These are phyloP conservation scores for Caprella mutica DNA, from an alignment of 2,888 invertebrate species.

Conservation along the genomic window DNA sequence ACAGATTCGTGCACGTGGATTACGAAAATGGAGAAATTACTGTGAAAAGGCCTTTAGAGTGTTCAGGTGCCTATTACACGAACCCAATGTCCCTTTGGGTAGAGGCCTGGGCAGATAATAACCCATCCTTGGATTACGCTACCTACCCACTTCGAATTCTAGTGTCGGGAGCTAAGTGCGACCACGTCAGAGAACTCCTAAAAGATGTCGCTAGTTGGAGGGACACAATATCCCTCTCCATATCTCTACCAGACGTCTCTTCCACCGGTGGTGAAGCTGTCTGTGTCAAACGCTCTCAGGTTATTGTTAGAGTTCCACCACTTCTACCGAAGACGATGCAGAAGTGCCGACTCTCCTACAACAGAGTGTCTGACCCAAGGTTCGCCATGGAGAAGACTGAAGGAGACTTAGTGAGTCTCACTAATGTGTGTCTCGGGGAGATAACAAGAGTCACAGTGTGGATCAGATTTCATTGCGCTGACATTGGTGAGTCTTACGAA, in stretches of 20 bases:
- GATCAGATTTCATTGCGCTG: conserved; percentile 16
- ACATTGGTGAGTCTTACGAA: conserved; percentile 18
- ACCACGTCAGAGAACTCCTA: conserved; percentile 15
- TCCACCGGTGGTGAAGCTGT: conserved; percentile 39
- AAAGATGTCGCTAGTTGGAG: conserved; percentile 25
- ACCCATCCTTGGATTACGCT: conserved; percentile 57
- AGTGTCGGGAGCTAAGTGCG: conserved; percentile 42
- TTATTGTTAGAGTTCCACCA: conserved; percentile 63
- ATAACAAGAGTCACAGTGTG: conserved; percentile 49
- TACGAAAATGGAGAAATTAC: conserved; percentile 60
- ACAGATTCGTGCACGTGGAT: conserved; percentile 62
- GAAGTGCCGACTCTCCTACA: conserved; percentile 40
- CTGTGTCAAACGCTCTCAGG: conserved; percentile 65
- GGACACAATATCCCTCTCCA: conserved; percentile 33
- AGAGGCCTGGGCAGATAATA: conserved; percentile 62
- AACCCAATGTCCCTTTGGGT: conserved; percentile 74
- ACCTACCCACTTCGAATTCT: conserved; percentile 65
- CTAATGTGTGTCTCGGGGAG: conserved; percentile 56
- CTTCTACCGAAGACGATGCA: conserved; percentile 52
- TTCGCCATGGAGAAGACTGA: conserved; percentile 57
- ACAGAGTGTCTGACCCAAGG: conserved; percentile 30
- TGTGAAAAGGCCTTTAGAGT: conserved; percentile 58
- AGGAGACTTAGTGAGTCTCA: conserved; percentile 67
- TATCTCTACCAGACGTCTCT: conserved; percentile 30
- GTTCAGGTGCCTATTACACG: conserved; percentile 70